Percentiles rank a stretch among this genome's conserved stretches.
Conservation (phyloP, 2,797 vertebrate species). For the Halcyon chelicuti region DNA sequence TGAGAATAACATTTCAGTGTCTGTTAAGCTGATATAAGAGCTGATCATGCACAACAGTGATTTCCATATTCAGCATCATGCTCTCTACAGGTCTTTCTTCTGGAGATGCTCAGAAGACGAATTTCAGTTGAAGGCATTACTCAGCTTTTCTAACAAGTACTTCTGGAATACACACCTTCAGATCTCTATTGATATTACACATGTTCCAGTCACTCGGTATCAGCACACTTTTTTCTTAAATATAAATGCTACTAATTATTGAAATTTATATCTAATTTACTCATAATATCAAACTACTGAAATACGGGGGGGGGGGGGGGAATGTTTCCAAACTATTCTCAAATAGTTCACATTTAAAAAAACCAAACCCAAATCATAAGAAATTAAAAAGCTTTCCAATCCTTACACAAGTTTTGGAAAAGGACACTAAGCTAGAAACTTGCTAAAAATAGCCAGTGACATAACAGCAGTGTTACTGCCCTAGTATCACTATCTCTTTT, state of each 20-base stretch:
- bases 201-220: rapidly evolving
- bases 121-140: background rate
- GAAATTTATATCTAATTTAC: background rate
- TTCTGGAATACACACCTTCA: background rate
- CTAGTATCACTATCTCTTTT: background rate
- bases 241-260: background rate
- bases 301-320: background rate
- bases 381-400: background rate
- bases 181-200: rapidly evolving
- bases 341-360: background rate
- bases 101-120: background rate
- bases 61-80: background rate
- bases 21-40: background rate
- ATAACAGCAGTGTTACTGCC: rapidly evolving
- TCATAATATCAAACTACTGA: background rate
- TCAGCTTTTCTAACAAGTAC: background rate
- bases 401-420: background rate
- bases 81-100: background rate
- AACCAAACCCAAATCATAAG: too few species aligned
- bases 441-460: background rate
- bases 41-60: background rate
- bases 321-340: background rate
- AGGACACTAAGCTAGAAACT: background rate
- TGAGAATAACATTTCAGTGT: background rate
- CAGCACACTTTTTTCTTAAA: background rate